Base-by-base conservation (phyloP, 2,797 vertebrate species). In the Poeciliopsis turneri region DNA sequence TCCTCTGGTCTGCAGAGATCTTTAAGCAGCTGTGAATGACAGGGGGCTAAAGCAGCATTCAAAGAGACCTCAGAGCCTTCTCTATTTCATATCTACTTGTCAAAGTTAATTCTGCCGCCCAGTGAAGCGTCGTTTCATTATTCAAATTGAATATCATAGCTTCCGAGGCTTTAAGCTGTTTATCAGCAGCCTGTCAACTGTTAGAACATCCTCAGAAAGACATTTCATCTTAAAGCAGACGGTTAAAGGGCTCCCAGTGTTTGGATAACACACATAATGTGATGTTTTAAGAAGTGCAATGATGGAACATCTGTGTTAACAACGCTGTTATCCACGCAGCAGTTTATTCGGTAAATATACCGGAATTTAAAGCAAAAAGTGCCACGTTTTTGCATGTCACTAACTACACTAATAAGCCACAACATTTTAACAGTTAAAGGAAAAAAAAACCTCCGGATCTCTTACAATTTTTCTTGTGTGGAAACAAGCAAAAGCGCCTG, bases 141-240 rank as follows among this genome's bases (percentile, higher is more conserved):
- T 89, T 93, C 88, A 92, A 92, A 92, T 89, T 87, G 86, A 93
- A 89, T 90, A 89, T 88, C 80, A 85, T 84, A 80, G 89, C 90
- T 84, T 89, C 84, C 84, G 80, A 86, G 83, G 82, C 86, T 78
- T 87, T 28, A 72, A 85, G 84, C 85, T 86, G 91, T 91, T 93
- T 86, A 92, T 92, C 90, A 85, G 88, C 41, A 75, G 90, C 79
- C 84, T 85, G 85, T 89, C 86, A 84, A 83, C 87, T 47, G 82
- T 78, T 87, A 36, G 77, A 88, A 81, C 84, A 80, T 92, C 88
- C 79, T 45, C 73, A 89, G 75, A 82, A 81, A 78, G 78, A 86
- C 78, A 75, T 84, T 81, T 84, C 73, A 72, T 79, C 75, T 46
- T 49, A 77, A 80, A 59, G 76, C 53, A 75, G 78, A 78, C 30